Evolutionary conservation across 2,113 vertebrate species (phyloP), one percentile per base, ranked within the genome.

Genomic region (Oxygymnocypris stewartii): DNA sequence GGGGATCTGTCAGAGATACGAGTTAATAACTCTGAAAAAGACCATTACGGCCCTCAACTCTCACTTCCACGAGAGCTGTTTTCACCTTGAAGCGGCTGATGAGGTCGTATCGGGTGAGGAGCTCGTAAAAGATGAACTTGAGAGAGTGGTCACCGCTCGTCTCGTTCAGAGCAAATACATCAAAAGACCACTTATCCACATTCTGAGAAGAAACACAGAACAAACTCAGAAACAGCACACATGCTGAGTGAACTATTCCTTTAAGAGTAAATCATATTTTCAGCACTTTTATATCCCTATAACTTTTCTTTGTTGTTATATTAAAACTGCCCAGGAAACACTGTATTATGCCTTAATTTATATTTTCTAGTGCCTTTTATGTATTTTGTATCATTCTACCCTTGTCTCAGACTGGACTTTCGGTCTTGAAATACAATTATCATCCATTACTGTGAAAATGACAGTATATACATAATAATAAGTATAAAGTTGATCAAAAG

Each of bases 121-220:
- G 93, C 93, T 99, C 98, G 85, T 99, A 99, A 94, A 99, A 99
- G 94, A 99, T 99, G 93, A 98, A 99, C 93, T 99, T 99, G 90
- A 99, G 95, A 0, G 97, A 96, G 49, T 99, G 98, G 86, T 99
- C 97, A 0, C 97, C 96, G 51, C 98, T 99, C 89, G 96, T 96
- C 28, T 99, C 97, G 0, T 99, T 99, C 85, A 99, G 95, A 61
- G 97, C 97, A 91, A 99, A 99, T 84, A 99, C 97, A 57, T 99
- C 96, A 82, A 99, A 99, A 16, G 98, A 97, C 98, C 98, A 99
- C 80, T 96, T 97, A 93, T 99, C 98, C 87, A 99, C 95, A 90
- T 98, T 95, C 98, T 99, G 93, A 35, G 25, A 23, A 40, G 20
- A 79, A 54, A 57, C 20, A 49, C 5, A 69, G 6, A 57, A 51